phyloP scores from a whole-genome alignment of 1,140 invertebrate species.

The Spodoptera litura region DNA sequence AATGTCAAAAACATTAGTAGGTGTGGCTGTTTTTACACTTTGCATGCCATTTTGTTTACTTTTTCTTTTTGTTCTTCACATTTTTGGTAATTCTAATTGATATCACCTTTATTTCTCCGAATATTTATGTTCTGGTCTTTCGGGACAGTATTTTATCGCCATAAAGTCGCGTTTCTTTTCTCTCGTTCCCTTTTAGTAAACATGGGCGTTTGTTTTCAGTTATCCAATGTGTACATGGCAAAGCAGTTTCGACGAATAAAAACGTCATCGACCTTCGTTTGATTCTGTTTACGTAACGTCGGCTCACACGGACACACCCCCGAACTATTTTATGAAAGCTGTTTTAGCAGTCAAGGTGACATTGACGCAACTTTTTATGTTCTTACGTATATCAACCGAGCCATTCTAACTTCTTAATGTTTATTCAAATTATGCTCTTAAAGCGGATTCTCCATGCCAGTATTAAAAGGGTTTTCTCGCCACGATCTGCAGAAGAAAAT shows the following conservation, averaged over 20 bases:
- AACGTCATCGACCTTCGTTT: slow-evolving; percentile 24
- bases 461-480: not conserved
- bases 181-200: not conserved
- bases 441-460: not conserved
- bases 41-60: no score
- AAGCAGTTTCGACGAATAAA: slow-evolving; percentile 1
- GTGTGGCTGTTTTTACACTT: no score
- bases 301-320: slow-evolving; percentile 17
- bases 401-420: not conserved
- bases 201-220: not conserved
- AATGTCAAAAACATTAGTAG: no score
- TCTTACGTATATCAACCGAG: slow-evolving; percentile 1
- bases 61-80: no score
- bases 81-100: no score
- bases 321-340: slow-evolving; percentile 25
- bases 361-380: slow-evolving; percentile 18
- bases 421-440: not conserved
- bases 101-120: no score
- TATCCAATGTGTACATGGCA: slow-evolving; percentile 3
- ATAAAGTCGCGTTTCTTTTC: no score
- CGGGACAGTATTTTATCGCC: no score
- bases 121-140: no score
- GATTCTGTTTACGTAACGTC: slow-evolving; percentile 10
- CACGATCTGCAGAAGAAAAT: not conserved
- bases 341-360: slow-evolving; percentile 30